Evolutionary conservation across 2,888 invertebrate genomes (phyloP), one percentile per base, ranked within the genome.

Genomic region (Thymelicus sylvestris): DNA sequence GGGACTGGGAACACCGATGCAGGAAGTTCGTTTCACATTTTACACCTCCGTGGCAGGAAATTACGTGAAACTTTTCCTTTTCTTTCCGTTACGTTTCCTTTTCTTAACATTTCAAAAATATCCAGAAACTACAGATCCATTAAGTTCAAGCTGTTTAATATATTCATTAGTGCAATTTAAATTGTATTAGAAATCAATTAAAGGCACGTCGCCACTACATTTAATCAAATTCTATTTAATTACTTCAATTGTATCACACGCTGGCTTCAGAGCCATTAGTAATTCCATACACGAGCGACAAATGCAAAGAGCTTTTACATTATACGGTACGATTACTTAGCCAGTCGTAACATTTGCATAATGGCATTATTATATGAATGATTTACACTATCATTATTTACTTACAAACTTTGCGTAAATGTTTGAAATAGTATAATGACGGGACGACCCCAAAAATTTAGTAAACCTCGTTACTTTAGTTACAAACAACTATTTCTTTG

Each of bases 351-450:
- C 63, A 73, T 73, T 73, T 71, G 68, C 72, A 75, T 71, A 69
- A 71, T 71, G 68, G 52, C 73, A 73, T 72, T 74, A 74, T 72
- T 69, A 74, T 65, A 72, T 71, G 71, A 72, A 72, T 72, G 66
- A 63, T 71, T 71, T 63, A 74, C 70, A 71, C 60, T 60, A 65
- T 70, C 60, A 19, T n/a, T 41, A 15, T 41, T 39, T 60, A 60
- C 7, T 59, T 41, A 60, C 41, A 41, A 60, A 60, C 60, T 60
- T 60, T 19, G 57, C 38, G 31, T 57, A 7, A 57, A 7, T 24
- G 24, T 55, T 10, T 55, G 5, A 55, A 55, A 24, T 24, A 55
- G 8, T 55, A 24, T 55, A 55, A 24, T 24, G 55, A 52, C 7
- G 4, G 13, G 12, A 19, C 24, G 24, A 55, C 12, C 19, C 8